Evolutionary conservation across 2,888 invertebrate genomes (phyloP).

Genomic region (Pimpla rufipes): DNA sequence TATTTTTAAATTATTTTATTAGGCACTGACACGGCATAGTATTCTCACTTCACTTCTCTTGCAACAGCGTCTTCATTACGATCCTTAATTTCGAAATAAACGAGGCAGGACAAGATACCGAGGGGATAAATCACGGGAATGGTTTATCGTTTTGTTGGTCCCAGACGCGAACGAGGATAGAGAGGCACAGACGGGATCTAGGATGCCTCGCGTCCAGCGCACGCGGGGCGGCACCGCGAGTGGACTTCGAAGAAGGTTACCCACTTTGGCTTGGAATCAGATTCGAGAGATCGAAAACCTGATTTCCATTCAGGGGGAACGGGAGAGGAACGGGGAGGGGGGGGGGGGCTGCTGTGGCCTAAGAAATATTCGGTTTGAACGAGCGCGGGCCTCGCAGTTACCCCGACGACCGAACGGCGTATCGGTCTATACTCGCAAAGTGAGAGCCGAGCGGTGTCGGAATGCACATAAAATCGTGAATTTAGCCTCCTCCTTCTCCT

Average conservation of each 20-base stretch:
- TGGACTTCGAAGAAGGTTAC: slow-evolving; percentile 75
- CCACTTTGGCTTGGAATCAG: slow-evolving; percentile 77
- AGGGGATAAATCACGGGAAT: slow-evolving; percentile 22
- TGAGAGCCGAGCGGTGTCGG: slow-evolving; percentile 72
- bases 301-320: slow-evolving; percentile 75
- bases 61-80: slow-evolving; percentile 16
- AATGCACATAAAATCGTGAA: slow-evolving; percentile 80
- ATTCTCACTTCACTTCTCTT: slow-evolving; percentile 4
- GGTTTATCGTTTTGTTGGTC: slow-evolving; percentile 23
- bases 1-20: not conserved
- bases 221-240: slow-evolving; percentile 7
- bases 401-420: not conserved
- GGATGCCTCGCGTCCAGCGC: slow-evolving; percentile 13
- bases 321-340: slow-evolving; percentile 44
- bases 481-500: slow-evolving; percentile 74
- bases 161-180: slow-evolving; percentile 18
- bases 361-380: slow-evolving; percentile 57
- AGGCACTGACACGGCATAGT: slow-evolving; percentile 14
- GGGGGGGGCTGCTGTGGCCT: slow-evolving; percentile 52
- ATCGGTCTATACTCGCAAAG: slow-evolving; percentile 34
- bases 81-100: slow-evolving; percentile 36
- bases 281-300: slow-evolving; percentile 78
- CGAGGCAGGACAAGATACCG: slow-evolving; percentile 10
- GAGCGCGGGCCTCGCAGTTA: slow-evolving; percentile 54
- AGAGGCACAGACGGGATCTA: slow-evolving; percentile 1